Evolutionary conservation across 2,797 vertebrate genomes (phyloP), one percentile per base, ranked within the genome.

Genomic region (Semaprochilodus insignis): DNA sequence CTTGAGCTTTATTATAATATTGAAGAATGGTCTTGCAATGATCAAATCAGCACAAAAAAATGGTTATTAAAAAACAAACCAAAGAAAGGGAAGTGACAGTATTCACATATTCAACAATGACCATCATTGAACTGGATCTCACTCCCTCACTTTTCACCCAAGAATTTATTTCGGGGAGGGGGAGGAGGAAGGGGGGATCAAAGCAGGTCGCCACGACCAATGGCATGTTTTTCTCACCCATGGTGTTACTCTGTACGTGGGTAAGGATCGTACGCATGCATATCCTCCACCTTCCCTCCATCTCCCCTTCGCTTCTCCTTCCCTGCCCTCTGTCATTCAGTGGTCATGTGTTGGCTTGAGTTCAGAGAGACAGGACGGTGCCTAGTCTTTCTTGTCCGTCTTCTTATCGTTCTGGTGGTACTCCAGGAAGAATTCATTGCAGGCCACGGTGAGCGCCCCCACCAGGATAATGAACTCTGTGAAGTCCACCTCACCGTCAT

Each of bases 361-460:
- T 83, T 81, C 59, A 62, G 52, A 77, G 19, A 80, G 34, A 74
- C 23, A 14, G 31, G 34, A 27, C 25, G 19, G 52, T 10, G 55
- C 78, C 74, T 87, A 89, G n/a, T 87, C 60, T 31, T 81, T 85
- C 59, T 86, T 83, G 23, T 31, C 62, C 17, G 6, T 3, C 71
- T 86, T 93, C 83, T 94, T 94, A 87, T 72, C 85, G 73, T 96
- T 93, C 1, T 93, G 90, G 17, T 95, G 94, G 87, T 82, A 95
- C 89, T 96, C 95, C 74, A 93, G 89, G 92, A 96, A 96, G 92
- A 95, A 96, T 88, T 96, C 95, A 2, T 95, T 96, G 85, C 95
- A 95, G 87, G 95, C 95, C 25, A 96, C 95, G 0, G 95, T 95
- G 0, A 95, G 94, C 2, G 95, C 95, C 15, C 95, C 95, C 0